Evolutionary conservation across 2,888 invertebrate genomes (phyloP).

Genomic region (Sympetrum striolatum): DNA sequence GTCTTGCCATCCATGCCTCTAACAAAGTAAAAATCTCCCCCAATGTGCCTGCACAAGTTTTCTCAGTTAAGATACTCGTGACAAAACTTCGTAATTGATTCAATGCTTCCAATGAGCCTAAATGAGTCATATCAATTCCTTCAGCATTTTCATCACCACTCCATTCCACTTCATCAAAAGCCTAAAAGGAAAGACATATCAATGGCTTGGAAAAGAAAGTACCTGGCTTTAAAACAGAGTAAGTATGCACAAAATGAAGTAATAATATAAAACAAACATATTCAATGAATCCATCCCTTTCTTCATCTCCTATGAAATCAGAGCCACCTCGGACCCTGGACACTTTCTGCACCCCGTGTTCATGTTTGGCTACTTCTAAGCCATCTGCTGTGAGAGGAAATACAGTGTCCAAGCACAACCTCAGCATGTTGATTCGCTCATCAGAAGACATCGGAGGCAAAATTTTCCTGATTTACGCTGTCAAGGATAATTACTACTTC

Average conservation of each 20-base stretch:
- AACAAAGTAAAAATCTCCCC: slow-evolving; percentile 74
- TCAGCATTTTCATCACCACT: not conserved
- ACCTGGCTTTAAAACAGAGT: not conserved
- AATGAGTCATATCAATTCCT: not conserved
- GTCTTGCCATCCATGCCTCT: slow-evolving; percentile 72
- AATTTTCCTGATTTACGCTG: slow-evolving; percentile 57
- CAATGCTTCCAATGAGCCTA: not conserved
- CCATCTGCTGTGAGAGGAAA: slow-evolving; percentile 54
- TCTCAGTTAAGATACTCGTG: slow-evolving; percentile 67
- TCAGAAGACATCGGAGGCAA: slow-evolving; percentile 68
- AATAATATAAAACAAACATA: not conserved
- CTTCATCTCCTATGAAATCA: not conserved
- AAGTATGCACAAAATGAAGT: not conserved
- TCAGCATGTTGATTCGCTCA: slow-evolving; percentile 70
- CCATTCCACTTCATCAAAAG: not conserved
- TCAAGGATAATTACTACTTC: not conserved
- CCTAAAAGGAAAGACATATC: not conserved
- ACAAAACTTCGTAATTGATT: not conserved
- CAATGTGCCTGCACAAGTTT: slow-evolving; percentile 73
- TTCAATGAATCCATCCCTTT: not conserved
- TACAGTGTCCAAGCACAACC: slow-evolving; percentile 63
- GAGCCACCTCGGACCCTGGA: not conserved
- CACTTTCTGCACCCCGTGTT: not conserved
- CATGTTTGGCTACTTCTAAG: not conserved
- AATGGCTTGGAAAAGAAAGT: not conserved